A percentile compares a stretch with the other conserved stretches of the same genome.
Conservation (phyloP, 2,797 vertebrate genomes). For the Halcyon smyrnensis region DNA sequence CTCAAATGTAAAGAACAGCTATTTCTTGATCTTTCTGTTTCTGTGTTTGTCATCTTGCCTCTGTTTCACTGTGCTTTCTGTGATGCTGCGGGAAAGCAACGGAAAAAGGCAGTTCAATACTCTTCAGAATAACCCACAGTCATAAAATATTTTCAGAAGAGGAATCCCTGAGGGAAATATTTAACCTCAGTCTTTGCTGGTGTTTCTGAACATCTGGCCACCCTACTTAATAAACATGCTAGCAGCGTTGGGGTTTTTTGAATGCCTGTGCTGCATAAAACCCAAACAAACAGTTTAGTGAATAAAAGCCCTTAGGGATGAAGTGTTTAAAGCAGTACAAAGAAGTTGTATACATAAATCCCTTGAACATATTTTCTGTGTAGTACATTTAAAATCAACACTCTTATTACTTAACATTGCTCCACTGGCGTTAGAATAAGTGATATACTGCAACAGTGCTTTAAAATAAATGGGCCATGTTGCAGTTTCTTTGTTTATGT, state of each 20-base stretch:
- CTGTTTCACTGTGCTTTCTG: not conserved
- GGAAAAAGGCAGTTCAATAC: not conserved
- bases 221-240: not conserved
- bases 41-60: not conserved
- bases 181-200: conserved; percentile 18
- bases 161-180: not conserved
- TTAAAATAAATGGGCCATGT: conserved; percentile 1
- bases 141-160: conserved; percentile 10
- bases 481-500: not conserved
- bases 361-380: not conserved
- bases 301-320: not conserved
- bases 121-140: not conserved
- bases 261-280: not conserved
- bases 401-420: not conserved
- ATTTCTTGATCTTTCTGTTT: not conserved
- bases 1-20: not conserved
- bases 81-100: not conserved
- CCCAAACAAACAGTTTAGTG: not conserved
- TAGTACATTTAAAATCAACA: not conserved
- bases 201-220: conserved; percentile 12
- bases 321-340: not conserved
- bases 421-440: not conserved
- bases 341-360: not conserved
- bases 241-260: not conserved
- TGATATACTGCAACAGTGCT: not conserved